Conservation (phyloP, 1,140 invertebrate species). For the Parapsyche elsis region DNA sequence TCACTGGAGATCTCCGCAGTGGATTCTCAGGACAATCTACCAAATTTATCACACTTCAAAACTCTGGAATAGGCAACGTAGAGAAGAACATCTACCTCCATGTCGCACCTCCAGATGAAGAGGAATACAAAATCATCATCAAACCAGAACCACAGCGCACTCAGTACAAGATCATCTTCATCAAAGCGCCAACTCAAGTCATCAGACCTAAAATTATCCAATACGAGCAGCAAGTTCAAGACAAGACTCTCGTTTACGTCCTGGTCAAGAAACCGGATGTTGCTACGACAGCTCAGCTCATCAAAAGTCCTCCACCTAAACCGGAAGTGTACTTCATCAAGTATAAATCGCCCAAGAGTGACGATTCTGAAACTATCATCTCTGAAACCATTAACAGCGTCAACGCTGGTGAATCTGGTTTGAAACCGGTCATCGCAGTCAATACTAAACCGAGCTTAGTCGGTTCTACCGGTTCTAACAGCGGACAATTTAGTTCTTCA, state of each 20-base stretch:
- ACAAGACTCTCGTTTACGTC: conserved; percentile 78
- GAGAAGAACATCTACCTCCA: conserved; percentile 69
- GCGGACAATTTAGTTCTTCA: background rate
- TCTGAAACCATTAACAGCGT: background rate
- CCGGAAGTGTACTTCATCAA: conserved; percentile 80
- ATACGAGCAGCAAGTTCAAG: conserved; percentile 81
- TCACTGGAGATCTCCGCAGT: too few relatives aligned
- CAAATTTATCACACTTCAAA: background rate
- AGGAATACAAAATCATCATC: conserved; percentile 69
- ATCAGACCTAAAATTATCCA: conserved; percentile 79
- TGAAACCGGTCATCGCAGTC: too few relatives aligned
- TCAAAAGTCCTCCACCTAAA: conserved; percentile 64
- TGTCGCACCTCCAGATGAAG: conserved; percentile 70
- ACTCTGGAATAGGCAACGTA: background rate
- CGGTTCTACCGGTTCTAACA: too few relatives aligned
- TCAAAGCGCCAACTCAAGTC: conserved; percentile 84
- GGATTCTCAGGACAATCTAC: too few relatives aligned
- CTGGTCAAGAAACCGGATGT: conserved; percentile 73
- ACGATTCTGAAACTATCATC: background rate
- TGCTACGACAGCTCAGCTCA: background rate
- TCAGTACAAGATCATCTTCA: conserved; percentile 90
- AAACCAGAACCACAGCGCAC: conserved; percentile 75
- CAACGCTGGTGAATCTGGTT: background rate
- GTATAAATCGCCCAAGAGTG: conserved; percentile 68
- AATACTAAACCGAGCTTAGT: too few relatives aligned